phyloP scores from a whole-genome alignment of 64 coral and sea anemone genomes.

The Platygyra sinensis region DNA sequence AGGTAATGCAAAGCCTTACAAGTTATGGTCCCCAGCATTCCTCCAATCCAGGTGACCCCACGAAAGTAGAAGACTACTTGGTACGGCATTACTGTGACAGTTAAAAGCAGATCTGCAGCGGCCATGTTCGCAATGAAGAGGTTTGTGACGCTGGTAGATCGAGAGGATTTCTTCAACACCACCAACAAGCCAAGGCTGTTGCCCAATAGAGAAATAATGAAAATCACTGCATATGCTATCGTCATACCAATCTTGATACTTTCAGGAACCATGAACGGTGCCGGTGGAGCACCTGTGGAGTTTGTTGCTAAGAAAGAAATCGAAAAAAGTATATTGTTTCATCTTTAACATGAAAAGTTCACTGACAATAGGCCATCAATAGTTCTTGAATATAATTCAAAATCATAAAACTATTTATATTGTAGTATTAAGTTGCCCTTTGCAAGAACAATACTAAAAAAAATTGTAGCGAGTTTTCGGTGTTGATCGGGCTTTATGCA shows the following conservation, averaged over 20 bases:
- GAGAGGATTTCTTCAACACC: constrained; percentile 25
- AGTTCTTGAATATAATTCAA: too few species aligned
- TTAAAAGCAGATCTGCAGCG: constrained; percentile 14
- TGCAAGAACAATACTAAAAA: too few species aligned
- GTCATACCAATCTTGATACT: background rate
- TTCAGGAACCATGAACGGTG: too few species aligned
- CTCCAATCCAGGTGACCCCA: background rate
- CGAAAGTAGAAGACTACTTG: background rate
- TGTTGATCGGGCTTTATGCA: too few species aligned
- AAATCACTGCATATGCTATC: background rate
- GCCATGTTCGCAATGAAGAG: constrained; percentile 52
- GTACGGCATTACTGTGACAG: constrained; percentile 33
- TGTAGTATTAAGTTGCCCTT: too few species aligned
- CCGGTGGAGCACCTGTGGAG: too few species aligned
- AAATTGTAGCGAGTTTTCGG: too few species aligned
- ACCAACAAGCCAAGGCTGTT: constrained; percentile 9
- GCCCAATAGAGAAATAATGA: background rate
- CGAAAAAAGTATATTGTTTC: too few species aligned
- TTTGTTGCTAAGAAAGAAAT: too few species aligned
- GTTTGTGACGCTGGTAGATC: constrained; percentile 30
- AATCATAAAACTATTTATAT: too few species aligned
- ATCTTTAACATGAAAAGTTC: too few species aligned
- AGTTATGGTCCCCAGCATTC: constrained; percentile 29
- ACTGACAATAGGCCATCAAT: too few species aligned
- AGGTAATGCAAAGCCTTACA: constrained; percentile 42